phyloP scores from a whole-genome alignment of 2,888 invertebrate genomes.

The Lasius platythorax region DNA sequence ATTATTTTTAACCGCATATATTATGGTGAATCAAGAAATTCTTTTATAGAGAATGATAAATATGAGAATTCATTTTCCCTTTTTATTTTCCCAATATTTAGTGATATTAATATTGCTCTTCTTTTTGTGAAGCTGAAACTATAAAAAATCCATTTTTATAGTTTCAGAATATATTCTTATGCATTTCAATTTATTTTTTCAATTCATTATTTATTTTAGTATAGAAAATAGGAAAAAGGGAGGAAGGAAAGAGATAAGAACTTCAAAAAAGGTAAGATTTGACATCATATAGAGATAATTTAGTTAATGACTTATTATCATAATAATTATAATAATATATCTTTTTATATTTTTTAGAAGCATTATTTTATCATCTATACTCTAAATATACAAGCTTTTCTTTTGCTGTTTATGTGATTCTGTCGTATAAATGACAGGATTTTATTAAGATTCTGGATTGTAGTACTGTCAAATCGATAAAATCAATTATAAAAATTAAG shows the following conservation, averaged over 20 bases:
- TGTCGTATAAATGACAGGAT: background rate
- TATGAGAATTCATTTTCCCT: background rate
- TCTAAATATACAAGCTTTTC: background rate
- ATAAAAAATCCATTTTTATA: background rate
- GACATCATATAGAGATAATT: background rate
- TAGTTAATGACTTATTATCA: background rate
- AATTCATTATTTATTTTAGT: no score
- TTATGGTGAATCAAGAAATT: background rate
- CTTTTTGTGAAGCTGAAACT: background rate
- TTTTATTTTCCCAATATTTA: background rate
- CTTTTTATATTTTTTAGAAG: background rate
- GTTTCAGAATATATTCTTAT: background rate
- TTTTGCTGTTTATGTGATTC: background rate
- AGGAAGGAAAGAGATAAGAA: background rate
- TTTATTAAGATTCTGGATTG: background rate
- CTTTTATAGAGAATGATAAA: background rate
- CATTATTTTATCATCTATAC: background rate
- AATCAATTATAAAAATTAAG: conserved; percentile 5
- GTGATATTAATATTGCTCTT: background rate
- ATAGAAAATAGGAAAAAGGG: background rate
- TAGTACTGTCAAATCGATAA: background rate
- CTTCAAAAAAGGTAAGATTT: background rate
- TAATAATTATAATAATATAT: background rate
- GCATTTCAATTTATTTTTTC: background rate
- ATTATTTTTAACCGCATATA: background rate